These are phyloP conservation scores for Heliconius eleuchia DNA, from an alignment of 1,140 invertebrate genomes.

Conservation along the genomic window DNA sequence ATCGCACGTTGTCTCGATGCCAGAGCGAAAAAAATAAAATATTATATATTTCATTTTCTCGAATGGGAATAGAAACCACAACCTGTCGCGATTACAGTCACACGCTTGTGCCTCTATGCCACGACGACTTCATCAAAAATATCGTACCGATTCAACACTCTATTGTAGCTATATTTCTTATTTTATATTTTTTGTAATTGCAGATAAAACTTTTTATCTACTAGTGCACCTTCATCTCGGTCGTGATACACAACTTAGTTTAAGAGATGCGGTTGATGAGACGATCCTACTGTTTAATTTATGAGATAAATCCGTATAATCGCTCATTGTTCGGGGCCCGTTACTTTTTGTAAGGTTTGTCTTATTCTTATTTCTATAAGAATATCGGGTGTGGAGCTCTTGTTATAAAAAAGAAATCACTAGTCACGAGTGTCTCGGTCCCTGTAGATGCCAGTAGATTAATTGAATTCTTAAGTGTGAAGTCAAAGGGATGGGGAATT, in stretches of 20 bases:
- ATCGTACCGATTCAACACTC: too few relatives aligned
- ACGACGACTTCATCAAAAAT: too few relatives aligned
- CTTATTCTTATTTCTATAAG: constrained; percentile 58
- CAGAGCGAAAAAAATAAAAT: too few relatives aligned
- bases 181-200: not conserved
- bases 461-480: constrained; percentile 78
- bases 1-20: too few relatives aligned
- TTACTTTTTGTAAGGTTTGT: constrained; percentile 44
- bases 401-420: constrained; percentile 73
- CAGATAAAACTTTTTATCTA: constrained; percentile 48
- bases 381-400: constrained; percentile 53
- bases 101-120: too few relatives aligned
- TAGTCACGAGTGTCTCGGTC: constrained; percentile 64
- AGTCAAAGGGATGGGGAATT: constrained; percentile 36
- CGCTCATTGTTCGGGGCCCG: constrained; percentile 61
- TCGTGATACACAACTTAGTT: constrained; percentile 42
- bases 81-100: too few relatives aligned
- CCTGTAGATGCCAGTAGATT: constrained; percentile 61
- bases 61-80: too few relatives aligned
- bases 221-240: constrained; percentile 56
- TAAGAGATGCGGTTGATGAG: constrained; percentile 38
- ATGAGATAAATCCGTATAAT: constrained; percentile 54
- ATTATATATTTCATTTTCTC: too few relatives aligned
- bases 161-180: too few relatives aligned
- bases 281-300: constrained; percentile 43